phyloP scores from a whole-genome alignment of 1,140 invertebrate genomes.

The Chrysoperla carnea region DNA sequence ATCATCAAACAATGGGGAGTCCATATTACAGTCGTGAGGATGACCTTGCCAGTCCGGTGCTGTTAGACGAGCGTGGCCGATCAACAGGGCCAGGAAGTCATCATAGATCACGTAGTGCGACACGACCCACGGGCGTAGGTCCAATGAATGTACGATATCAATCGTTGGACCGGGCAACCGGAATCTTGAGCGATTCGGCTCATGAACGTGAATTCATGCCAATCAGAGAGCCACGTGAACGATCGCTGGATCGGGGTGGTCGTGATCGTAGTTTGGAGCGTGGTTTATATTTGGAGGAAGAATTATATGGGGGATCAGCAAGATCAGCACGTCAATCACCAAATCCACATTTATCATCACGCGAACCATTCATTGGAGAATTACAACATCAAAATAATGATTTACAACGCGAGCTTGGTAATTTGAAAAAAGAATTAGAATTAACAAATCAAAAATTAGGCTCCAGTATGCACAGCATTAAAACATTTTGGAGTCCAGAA shows the following conservation, averaged over 20 bases:
- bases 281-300: conserved; percentile 53
- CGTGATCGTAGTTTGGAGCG: conserved; percentile 40
- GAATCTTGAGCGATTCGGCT: conserved; percentile 27
- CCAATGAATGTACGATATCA: conserved; percentile 48
- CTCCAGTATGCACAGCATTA: conserved; percentile 98
- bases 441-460: conserved; percentile 94
- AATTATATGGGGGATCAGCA: conserved; percentile 43
- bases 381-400: conserved; percentile 90
- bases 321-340: conserved; percentile 62
- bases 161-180: conserved; percentile 50
- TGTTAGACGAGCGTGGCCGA: conserved; percentile 43
- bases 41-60: conserved; percentile 49
- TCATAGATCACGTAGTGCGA: conserved; percentile 40
- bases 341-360: conserved; percentile 19
- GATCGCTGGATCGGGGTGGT: conserved; percentile 33
- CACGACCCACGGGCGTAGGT: conserved; percentile 29
- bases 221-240: conserved; percentile 50
- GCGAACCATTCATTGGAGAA: conserved; percentile 62
- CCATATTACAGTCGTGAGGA: conserved; percentile 46
- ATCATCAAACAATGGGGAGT: conserved; percentile 39
- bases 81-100: conserved; percentile 30
- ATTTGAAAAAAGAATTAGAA: conserved; percentile 91
- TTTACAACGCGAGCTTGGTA: conserved; percentile 88
- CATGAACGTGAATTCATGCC: conserved; percentile 66
- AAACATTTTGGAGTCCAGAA: conserved; percentile 99